phyloP scores from a whole-genome alignment of 2,113 vertebrate genomes.

The Hydrochoerus hydrochaeris region DNA sequence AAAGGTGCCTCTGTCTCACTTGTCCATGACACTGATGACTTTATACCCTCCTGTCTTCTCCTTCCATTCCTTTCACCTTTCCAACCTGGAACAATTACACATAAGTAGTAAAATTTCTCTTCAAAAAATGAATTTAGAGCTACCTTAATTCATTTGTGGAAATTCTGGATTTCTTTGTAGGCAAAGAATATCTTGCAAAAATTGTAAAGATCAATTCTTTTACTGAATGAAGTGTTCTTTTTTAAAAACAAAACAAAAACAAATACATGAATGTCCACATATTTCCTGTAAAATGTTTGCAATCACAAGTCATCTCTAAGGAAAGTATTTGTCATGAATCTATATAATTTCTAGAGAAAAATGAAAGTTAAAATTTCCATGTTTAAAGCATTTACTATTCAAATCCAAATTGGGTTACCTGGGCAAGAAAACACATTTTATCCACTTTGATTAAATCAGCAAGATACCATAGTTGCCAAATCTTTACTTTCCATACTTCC shows the following conservation, averaged over 20 bases:
- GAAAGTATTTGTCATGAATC: not conserved
- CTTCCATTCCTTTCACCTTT: not conserved
- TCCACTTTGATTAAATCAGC: constrained; percentile 28
- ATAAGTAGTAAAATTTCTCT: not conserved
- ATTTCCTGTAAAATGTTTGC: not conserved
- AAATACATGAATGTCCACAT: not conserved
- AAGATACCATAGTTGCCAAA: not conserved
- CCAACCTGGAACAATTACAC: not conserved
- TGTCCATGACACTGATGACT: not conserved
- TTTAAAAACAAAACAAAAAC: not conserved
- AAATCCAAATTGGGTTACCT: not conserved
- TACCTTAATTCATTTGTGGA: not conserved
- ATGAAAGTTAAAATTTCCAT: constrained; percentile 11
- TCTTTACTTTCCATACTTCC: not conserved
- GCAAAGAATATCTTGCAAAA: not conserved
- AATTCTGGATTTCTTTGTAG: not conserved
- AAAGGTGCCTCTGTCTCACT: not conserved
- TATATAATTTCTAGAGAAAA: not conserved
- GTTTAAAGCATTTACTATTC: not conserved
- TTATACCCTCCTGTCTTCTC: fast-evolving
- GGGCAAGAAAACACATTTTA: not conserved
- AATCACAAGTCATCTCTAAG: not conserved
- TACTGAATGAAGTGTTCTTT: not conserved
- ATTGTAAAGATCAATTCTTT: not conserved
- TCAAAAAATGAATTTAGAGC: not conserved